Evolutionary conservation across 2,113 vertebrate genomes (phyloP), one percentile per base, ranked within the genome.

Genomic region (Synodontis membranacea): DNA sequence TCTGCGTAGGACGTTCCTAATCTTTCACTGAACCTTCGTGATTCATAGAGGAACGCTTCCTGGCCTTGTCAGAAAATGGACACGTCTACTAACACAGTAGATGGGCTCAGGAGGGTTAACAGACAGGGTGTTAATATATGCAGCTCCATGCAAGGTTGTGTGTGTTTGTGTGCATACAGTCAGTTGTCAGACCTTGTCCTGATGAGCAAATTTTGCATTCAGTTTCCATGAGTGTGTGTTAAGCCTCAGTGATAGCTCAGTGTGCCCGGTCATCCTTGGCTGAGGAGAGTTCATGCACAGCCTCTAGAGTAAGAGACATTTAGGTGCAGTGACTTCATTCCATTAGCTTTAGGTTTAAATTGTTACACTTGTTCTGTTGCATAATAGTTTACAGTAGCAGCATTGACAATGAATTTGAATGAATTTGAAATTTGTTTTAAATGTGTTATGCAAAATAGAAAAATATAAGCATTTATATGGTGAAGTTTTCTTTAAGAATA

Each of bases 201-300:
- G 72, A 44, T 62, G 14, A 64, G 23, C 23, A 82, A 81, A 39
- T 34, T 70, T 10, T 42, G 7, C 72, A 76, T 76, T 82, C 80
- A 48, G 28, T 9, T n/a, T 37, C 80, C n/a, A 66, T 28, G 76
- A 37, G 9, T 80, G 7, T 80, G 28, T 52, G 66, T 80, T 42
- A 50, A 52, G 50, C 42, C 21, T 85, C 46, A 46, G 80, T 66
- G 19, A 48, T 84, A 39, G 19, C 25, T 84, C 46, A 37, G 64
- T 85, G 28, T 54, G 10, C 1, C 48, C 84, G 82, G 34, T 66
- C 75, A 70, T 85, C 70, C 79, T 82, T 70, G 31, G 48, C 58
- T 6, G 48, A 78, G 44, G 28, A 88, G 46, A 75, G 34, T 79
- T 84, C 42, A 70, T 54, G 60, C 46, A 82, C 66, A 84, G 28